phyloP scores from a whole-genome alignment of 2,113 vertebrate species.

The Neotoma lepida region DNA sequence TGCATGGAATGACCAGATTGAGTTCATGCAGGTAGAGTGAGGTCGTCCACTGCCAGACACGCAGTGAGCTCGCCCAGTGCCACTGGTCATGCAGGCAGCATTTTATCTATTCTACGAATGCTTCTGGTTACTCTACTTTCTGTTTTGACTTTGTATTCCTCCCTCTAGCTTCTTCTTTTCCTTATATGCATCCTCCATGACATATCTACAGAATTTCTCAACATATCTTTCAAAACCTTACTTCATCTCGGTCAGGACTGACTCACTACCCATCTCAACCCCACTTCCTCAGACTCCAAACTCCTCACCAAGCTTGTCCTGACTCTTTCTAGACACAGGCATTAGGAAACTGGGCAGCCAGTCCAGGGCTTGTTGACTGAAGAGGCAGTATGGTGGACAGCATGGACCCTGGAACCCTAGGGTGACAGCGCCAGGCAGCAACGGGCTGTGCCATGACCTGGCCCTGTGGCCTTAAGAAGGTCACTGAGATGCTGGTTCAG shows the following conservation, averaged over 20 bases:
- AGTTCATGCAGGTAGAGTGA: no score
- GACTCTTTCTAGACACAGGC: neutral
- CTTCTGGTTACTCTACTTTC: neutral
- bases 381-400: neutral
- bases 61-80: neutral
- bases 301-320: neutral
- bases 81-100: neutral
- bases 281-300: neutral
- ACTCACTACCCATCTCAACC: no score
- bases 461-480: neutral
- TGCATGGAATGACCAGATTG: fast-evolving
- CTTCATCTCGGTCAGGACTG: neutral
- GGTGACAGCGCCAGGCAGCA: neutral
- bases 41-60: neutral
- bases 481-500: neutral
- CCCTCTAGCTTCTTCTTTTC: neutral
- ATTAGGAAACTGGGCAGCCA: neutral
- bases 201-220: neutral
- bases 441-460: neutral
- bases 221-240: neutral
- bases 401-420: neutral
- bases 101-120: neutral
- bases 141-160: neutral
- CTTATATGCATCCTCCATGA: neutral
- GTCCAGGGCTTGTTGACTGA: neutral